Evolutionary conservation across 2,888 invertebrate species (phyloP), one percentile per base, ranked within the genome.

Genomic region (Aleiodes alternator): DNA sequence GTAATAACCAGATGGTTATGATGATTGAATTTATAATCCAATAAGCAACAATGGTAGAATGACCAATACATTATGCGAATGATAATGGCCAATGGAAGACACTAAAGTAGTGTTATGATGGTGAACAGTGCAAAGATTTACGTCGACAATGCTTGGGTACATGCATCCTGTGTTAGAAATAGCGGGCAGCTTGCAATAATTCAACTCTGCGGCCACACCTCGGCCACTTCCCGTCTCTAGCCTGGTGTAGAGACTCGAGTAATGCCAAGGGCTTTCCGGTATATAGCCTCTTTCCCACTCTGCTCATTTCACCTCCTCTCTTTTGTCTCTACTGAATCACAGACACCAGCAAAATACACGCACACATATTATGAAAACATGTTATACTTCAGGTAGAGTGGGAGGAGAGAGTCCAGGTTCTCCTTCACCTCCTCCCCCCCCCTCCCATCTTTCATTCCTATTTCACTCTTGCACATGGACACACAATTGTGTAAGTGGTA

Each of bases 141-240:
- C 87, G 84, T 82, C 80, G 83, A 80, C 84, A 82, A 64, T 23
- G n/a, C 23, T 7, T 48, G 61, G 64, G 51, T 51, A 51, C 87
- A 84, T 86, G 84, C 85, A 87, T 87, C 87, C 87, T 87, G 86
- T 87, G 87, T 86, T 16, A 68, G 29, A 87, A 87, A 88, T 87
- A 87, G 85, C 84, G 85, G 87, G 85, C 86, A 87, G 85, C 85
- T 87, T 86, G 88, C 86, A 87, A 88, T 88, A 87, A 88, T 87
- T 88, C 87, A 88, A 87, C 86, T 87, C 84, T 84, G 85, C 84
- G 85, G 85, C 87, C 88, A 87, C 88, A 87, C 88, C 88, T 88
- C 85, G 87, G 82, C 86, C 85, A 87, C 87, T 87, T 87, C 84
- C 87, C 86, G 86, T 88, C 87, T 83, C 84, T 82, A 86, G 84